These are phyloP conservation scores for Caloenas nicobarica DNA, from an alignment of 2,113 vertebrate genomes.

Conservation along the genomic window DNA sequence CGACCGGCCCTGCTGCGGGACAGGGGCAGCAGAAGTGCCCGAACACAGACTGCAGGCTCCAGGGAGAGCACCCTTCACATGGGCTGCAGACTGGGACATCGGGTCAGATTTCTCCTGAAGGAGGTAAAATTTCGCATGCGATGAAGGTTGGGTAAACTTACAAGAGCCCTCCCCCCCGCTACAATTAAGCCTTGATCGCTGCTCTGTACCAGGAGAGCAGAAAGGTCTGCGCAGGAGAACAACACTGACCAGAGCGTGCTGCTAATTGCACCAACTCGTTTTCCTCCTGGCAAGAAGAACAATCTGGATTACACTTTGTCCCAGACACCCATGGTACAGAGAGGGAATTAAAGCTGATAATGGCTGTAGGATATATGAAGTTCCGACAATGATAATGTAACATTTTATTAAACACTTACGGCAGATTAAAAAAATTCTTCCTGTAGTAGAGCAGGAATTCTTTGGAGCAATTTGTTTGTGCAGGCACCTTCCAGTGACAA, in stretches of 20 bases:
- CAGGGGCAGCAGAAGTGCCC: neutral
- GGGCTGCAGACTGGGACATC: neutral
- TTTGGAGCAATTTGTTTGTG: conserved; percentile 41
- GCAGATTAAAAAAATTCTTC: fast-evolving
- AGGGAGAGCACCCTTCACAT: neutral
- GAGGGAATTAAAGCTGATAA: neutral
- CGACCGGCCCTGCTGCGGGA: neutral
- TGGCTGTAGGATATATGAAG: neutral
- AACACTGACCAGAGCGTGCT: neutral
- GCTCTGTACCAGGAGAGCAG: neutral
- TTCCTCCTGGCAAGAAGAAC: neutral
- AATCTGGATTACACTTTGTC: neutral
- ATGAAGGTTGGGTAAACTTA: neutral
- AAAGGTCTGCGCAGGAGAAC: neutral
- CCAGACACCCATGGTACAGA: neutral
- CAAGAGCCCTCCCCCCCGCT: neutral
- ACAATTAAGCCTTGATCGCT: neutral
- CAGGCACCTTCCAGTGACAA: conserved; percentile 68
- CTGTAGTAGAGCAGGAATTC: conserved; percentile 46
- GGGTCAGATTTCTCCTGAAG: neutral
- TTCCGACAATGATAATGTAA: neutral
- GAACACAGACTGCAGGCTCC: neutral
- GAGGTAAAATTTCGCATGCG: neutral
- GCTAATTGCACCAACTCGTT: neutral
- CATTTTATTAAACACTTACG: conserved; percentile 5